Evolutionary conservation across 1,140 invertebrate species (phyloP).

Genomic region (Piezodorus guildinii): DNA sequence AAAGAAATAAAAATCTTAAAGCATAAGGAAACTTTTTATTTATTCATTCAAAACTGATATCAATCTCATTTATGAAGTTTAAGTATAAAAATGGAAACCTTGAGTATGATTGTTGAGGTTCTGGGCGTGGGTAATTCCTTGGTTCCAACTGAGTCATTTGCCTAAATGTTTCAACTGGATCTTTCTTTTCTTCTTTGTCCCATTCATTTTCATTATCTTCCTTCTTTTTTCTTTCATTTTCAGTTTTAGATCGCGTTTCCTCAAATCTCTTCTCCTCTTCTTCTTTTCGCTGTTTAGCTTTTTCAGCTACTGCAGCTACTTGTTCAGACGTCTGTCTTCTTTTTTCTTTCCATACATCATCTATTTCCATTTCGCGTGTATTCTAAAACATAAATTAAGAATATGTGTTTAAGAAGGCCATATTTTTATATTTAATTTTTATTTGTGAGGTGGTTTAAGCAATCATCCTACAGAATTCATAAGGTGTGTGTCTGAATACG

Average conservation of each 20-base stretch:
- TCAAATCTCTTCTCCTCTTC: slow-evolving; percentile 69
- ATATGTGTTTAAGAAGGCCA: no score
- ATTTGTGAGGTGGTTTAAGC: no score
- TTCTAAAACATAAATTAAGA: slow-evolving; percentile 18
- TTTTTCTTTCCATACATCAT: slow-evolving; percentile 59
- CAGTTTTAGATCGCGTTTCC: slow-evolving; percentile 36
- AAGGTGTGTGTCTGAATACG: no score
- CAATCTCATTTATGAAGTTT: no score
- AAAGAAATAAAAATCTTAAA: no score
- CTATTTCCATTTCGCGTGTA: slow-evolving; percentile 43
- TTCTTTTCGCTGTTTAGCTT: slow-evolving; percentile 63
- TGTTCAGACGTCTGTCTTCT: slow-evolving; percentile 53
- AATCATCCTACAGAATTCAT: no score
- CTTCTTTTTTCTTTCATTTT: slow-evolving; percentile 27
- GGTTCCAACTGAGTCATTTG: slow-evolving; percentile 25
- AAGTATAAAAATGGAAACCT: not conserved
- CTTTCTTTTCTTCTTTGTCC: slow-evolving; percentile 28
- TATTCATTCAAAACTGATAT: no score
- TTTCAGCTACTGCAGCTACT: slow-evolving; percentile 55
- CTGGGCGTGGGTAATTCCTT: not conserved
- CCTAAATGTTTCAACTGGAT: slow-evolving; percentile 22
- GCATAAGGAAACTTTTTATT: no score
- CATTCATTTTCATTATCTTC: slow-evolving; percentile 21
- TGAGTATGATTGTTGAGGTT: not conserved
- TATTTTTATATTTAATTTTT: no score